Evolutionary conservation across 1,140 invertebrate species (phyloP).

Genomic region (Microplitis demolitor): DNA sequence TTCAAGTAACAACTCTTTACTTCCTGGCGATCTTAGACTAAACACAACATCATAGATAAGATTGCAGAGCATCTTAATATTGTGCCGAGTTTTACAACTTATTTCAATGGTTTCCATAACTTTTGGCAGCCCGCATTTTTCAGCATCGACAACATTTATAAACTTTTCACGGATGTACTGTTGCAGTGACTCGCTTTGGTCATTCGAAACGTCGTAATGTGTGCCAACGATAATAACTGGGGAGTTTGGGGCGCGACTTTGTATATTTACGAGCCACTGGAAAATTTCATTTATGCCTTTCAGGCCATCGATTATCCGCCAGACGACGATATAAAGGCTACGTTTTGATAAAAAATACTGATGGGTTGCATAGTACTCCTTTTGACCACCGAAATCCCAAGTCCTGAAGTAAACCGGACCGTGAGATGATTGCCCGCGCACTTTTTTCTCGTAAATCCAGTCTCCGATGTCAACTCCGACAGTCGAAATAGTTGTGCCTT

Average conservation of each 20-base stretch:
- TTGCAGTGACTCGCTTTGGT: conserved; percentile 82
- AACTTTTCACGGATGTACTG: conserved; percentile 88
- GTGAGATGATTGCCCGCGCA: conserved; percentile 70
- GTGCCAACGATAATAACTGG: conserved; percentile 94
- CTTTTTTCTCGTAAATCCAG: conserved; percentile 89
- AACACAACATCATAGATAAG: conserved; percentile 94
- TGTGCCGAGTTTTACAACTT: conserved; percentile 86
- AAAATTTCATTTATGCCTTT: conserved; percentile 88
- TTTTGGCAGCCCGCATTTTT: conserved; percentile 92
- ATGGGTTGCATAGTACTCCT: conserved; percentile 96
- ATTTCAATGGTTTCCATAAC: conserved; percentile 95
- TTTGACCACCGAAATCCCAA: conserved; percentile 99
- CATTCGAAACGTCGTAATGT: conserved; percentile 88
- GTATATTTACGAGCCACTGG: conserved; percentile 95
- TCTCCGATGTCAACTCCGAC: conserved; percentile 97
- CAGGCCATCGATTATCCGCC: conserved; percentile 93
- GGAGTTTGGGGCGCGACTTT: conserved; percentile 90
- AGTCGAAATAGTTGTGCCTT: conserved; percentile 86
- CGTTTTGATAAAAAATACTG: conserved; percentile 97
- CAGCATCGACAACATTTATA: conserved; percentile 91
- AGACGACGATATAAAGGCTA: conserved; percentile 94
- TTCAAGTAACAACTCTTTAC: conserved; percentile 88
- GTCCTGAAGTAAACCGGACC: conserved; percentile 95
- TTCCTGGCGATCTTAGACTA: conserved; percentile 85
- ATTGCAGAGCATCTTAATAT: conserved; percentile 89